phyloP scores from a whole-genome alignment of 1,140 invertebrate genomes.

The Diorhabda sublineata region DNA sequence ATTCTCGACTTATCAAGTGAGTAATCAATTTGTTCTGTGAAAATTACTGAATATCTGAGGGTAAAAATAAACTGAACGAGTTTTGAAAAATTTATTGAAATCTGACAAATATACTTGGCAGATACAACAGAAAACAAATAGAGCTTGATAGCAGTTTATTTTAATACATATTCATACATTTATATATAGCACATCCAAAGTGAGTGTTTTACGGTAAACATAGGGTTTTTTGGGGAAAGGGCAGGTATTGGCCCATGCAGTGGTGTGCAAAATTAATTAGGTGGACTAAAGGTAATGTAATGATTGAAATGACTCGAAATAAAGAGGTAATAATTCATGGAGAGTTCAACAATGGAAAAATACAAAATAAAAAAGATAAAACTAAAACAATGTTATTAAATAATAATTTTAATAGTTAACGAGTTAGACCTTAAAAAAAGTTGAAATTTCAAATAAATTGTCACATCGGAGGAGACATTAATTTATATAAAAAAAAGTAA shows the following conservation, averaged over 20 bases:
- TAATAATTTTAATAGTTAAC: conserved; percentile 47
- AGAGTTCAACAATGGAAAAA: conserved; percentile 41
- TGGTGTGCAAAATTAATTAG: conserved; percentile 35
- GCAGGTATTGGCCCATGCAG: conserved; percentile 37
- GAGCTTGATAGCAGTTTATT: conserved; percentile 49
- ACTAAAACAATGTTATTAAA: conserved; percentile 47
- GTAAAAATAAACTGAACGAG: neutral
- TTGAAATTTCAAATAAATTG: conserved; percentile 41
- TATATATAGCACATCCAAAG: conserved; percentile 51
- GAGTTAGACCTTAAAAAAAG: conserved; percentile 45
- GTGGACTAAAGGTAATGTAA: conserved; percentile 12
- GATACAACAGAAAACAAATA: conserved; percentile 49
- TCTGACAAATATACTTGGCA: conserved; percentile 46
- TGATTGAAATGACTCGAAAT: conserved; percentile 25
- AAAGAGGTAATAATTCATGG: conserved; percentile 38
- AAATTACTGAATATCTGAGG: too few species aligned
- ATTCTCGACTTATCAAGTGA: too few species aligned
- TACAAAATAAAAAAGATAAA: conserved; percentile 40
- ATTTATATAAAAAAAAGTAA: conserved; percentile 28
- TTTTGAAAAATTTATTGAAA: conserved; percentile 48
- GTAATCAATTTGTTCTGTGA: too few species aligned
- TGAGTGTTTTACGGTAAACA: conserved; percentile 46
- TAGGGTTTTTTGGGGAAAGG: conserved; percentile 34
- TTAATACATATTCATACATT: conserved; percentile 51
- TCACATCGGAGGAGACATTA: conserved; percentile 30